Base-by-base conservation (phyloP, 2,888 invertebrate species). In the Nemapogon koenigi region DNA sequence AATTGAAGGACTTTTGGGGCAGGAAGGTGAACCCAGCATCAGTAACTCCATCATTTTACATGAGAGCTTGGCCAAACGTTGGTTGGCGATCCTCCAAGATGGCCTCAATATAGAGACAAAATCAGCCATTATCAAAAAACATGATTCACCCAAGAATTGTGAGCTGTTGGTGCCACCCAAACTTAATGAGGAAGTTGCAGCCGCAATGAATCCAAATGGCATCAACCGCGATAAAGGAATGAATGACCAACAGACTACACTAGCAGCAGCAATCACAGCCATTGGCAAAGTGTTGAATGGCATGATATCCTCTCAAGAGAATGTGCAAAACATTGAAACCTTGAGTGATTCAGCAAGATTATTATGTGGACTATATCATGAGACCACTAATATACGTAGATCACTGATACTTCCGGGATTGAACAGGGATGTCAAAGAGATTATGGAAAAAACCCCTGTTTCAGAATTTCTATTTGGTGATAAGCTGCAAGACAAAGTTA, bases 381-480 rank as follows among this genome's bases (percentile, higher is more conserved):
- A 10, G 3, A 27, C 26, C 13, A 26, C 22, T 11, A 16, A 28
- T 16, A 16, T 22, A 10, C 6, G 37, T 4, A 15, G 28, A 28
- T 27, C 16, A 16, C 28, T 37, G 14, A 37, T 37, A 17, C 28
- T 19, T 16, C 16, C 15, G 7, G 27, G 28, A 4, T 10, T 37
- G 3, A 37, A 37, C 29, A 28, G 11, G 11, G 28, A 28, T 4
- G 11, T 18, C 2, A 28, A 35, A 26, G 36, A 40, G 25, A 30
- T 18, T 13, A 7, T 30, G 17, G 19, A 16, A 19, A 32, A 32
- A 35, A 35, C 35, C 2, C 26, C 17, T 16, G 18, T 26, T 10
- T 18, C 27, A 16, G 30, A 36, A 16, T 36, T 26, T 19, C 31
- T 40, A 11, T 40, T 40, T 28, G 40, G 40, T 25, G 30, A 8